phyloP scores from a whole-genome alignment of 1,140 invertebrate genomes.

The Lordiphosa clarofinis region DNA sequence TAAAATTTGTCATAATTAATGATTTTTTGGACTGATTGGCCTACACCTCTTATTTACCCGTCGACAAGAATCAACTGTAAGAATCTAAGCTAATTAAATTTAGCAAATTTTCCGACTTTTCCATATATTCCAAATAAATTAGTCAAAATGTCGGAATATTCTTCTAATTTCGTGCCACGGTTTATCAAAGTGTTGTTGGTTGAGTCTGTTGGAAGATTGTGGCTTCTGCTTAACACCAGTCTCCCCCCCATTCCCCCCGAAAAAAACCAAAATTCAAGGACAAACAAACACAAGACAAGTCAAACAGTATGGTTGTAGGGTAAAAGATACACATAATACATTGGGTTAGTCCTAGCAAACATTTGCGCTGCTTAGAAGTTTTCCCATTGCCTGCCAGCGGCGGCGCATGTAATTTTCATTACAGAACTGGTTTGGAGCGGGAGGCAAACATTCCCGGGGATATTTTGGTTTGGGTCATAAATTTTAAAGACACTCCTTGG shows the following conservation, averaged over 20 bases:
- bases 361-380: conserved; percentile 66
- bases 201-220: conserved; percentile 15
- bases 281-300: conserved; percentile 66
- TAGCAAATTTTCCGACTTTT: too few species aligned
- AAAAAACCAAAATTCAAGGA: conserved; percentile 65
- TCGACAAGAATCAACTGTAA: too few species aligned
- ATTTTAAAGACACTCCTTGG: conserved; percentile 66
- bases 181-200: background rate
- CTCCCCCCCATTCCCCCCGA: background rate
- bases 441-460: conserved; percentile 3
- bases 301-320: conserved; percentile 43
- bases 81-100: too few species aligned
- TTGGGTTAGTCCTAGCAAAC: conserved; percentile 29
- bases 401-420: conserved; percentile 61
- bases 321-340: too few species aligned
- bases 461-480: conserved; percentile 52
- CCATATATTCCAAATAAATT: too few species aligned
- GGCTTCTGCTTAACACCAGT: conserved; percentile 18
- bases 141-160: too few species aligned
- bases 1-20: too few species aligned
- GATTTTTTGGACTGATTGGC: too few species aligned
- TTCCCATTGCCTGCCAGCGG: conserved; percentile 3
- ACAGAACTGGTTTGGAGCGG: conserved; percentile 24
- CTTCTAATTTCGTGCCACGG: too few species aligned
- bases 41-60: too few species aligned